These are phyloP conservation scores for Epinephelus coioides DNA, from an alignment of 2,797 vertebrate genomes.

Conservation along the genomic window DNA sequence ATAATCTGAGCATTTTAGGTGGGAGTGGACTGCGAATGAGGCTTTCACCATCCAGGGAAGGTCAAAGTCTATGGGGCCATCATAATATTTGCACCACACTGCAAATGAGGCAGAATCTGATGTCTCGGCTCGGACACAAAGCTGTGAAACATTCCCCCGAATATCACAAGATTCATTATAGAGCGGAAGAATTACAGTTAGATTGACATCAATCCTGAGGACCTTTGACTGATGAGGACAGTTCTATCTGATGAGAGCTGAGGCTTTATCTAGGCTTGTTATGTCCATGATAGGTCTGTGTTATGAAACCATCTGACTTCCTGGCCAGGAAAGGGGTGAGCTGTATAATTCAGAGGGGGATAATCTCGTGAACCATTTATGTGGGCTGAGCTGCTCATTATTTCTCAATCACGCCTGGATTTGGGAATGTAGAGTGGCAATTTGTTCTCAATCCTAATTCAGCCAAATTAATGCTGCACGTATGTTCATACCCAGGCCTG, in stretches of 20 bases:
- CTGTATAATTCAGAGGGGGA: slow-evolving; percentile 56
- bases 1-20: slow-evolving; percentile 63
- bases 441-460: slow-evolving; percentile 74
- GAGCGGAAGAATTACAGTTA: not conserved
- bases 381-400: slow-evolving; percentile 71
- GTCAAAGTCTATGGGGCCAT: slow-evolving; percentile 31
- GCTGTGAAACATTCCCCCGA: not conserved
- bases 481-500: slow-evolving; percentile 52
- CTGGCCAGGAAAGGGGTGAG: slow-evolving; percentile 55
- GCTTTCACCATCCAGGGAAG: slow-evolving; percentile 33
- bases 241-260: not conserved
- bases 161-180: not conserved
- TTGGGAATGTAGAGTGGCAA: slow-evolving; percentile 78
- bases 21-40: slow-evolving; percentile 19
- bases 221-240: not conserved
- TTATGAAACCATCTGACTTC: slow-evolving; percentile 48
- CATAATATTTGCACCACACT: not conserved
- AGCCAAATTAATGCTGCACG: slow-evolving; percentile 63
- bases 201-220: slow-evolving; percentile 9
- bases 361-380: slow-evolving; percentile 75
- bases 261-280: slow-evolving; percentile 12
- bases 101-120: not conserved
- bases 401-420: slow-evolving; percentile 74
- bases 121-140: not conserved
- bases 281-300: slow-evolving; percentile 10